These are phyloP conservation scores for Blastobasis adustella DNA, from an alignment of 2,888 invertebrate genomes.

Conservation along the genomic window DNA sequence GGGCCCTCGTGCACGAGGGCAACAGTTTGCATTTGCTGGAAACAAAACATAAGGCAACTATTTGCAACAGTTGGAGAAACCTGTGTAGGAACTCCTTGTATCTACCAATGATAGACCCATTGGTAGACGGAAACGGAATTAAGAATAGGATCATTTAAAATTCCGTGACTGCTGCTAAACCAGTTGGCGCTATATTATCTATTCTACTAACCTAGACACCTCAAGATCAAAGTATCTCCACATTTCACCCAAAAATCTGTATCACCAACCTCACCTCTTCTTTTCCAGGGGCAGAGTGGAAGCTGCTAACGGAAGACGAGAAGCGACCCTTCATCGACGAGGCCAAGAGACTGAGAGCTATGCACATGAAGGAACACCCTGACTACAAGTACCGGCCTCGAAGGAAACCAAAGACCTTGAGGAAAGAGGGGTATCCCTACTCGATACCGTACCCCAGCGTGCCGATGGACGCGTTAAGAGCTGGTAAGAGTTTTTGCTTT, in stretches of 20 bases:
- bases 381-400: constrained; percentile 95
- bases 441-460: constrained; percentile 94
- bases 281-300: constrained; percentile 93
- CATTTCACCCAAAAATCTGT: no score
- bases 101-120: no score
- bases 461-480: constrained; percentile 90
- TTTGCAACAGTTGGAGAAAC: no score
- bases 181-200: no score
- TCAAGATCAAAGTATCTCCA: background rate
- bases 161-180: no score
- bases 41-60: no score
- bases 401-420: constrained; percentile 89
- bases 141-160: no score
- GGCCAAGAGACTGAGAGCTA: constrained; percentile 93
- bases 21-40: no score
- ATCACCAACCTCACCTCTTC: background rate
- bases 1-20: no score
- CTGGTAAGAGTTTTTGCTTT: constrained; percentile 76
- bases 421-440: constrained; percentile 94
- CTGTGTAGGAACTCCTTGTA: no score
- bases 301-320: constrained; percentile 92
- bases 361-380: constrained; percentile 97
- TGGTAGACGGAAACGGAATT: no score
- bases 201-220: no score
- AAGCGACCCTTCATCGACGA: constrained; percentile 98